Conservation (phyloP, 2,888 invertebrate genomes). For the Stegophylla sp. region DNA sequence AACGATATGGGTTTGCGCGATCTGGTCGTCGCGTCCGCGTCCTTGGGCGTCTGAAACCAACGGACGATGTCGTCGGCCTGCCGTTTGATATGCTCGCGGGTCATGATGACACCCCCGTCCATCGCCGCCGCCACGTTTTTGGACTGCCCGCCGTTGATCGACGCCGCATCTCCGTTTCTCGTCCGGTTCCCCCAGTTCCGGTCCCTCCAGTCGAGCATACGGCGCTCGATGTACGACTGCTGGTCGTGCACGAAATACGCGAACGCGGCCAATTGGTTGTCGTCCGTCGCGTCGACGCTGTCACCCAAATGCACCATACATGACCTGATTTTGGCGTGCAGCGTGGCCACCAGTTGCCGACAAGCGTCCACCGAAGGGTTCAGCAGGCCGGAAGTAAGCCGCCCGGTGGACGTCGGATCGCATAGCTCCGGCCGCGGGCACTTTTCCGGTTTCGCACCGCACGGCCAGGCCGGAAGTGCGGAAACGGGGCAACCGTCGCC, state of each 20-base stretch:
- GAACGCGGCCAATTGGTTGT: neutral
- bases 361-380: neutral
- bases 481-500: neutral
- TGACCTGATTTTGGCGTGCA: slow-evolving; percentile 1
- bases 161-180: too few species aligned
- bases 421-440: neutral
- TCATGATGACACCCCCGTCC: slow-evolving; percentile 2
- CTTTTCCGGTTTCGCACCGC: neutral
- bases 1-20: slow-evolving; percentile 41
- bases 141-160: neutral
- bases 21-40: neutral
- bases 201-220: neutral
- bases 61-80: slow-evolving; percentile 19
- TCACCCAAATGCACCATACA: neutral
- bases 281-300: neutral
- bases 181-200: neutral
- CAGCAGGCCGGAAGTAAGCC: neutral
- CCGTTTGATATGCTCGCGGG: slow-evolving; percentile 17
- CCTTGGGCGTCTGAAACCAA: slow-evolving; percentile 4
- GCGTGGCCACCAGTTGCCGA: neutral
- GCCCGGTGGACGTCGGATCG: too few species aligned
- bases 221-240: neutral
- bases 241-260: neutral
- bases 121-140: neutral
- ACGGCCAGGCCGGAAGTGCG: neutral